phyloP scores from a whole-genome alignment of 2,113 vertebrate genomes.

The Nestor notabilis region DNA sequence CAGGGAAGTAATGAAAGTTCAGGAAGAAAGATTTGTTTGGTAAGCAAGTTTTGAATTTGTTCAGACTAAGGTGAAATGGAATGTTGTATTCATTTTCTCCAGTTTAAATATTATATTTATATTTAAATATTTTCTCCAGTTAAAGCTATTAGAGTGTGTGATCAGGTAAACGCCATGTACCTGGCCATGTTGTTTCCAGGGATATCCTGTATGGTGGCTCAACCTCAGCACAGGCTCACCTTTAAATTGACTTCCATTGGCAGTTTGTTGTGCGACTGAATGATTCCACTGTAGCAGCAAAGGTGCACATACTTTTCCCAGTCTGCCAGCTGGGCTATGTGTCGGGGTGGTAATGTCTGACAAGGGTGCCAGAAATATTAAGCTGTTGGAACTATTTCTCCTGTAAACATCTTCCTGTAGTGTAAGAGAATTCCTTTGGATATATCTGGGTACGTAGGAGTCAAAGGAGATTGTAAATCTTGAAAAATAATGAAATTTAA shows the following conservation, averaged over 20 bases:
- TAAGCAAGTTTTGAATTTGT: neutral
- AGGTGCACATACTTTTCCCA: neutral
- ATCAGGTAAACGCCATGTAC: fast-evolving
- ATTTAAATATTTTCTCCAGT: fast-evolving
- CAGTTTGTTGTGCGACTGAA: fast-evolving
- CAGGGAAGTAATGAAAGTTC: neutral
- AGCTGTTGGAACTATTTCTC: neutral
- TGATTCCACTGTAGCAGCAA: neutral
- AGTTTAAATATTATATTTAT: too few species aligned
- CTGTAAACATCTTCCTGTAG: neutral
- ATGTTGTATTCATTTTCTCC: neutral
- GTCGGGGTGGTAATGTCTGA: neutral
- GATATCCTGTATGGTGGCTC: neutral
- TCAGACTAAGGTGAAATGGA: neutral
- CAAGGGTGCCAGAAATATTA: neutral
- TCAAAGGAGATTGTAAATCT: neutral
- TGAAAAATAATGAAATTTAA: neutral
- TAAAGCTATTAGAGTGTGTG: neutral
- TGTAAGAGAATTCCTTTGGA: neutral
- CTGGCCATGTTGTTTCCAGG: fast-evolving
- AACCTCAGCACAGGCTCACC: neutral
- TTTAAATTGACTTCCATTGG: neutral
- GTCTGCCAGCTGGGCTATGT: neutral
- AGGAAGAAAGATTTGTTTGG: neutral
- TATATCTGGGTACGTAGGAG: neutral